Base-by-base conservation (phyloP, 2,888 invertebrate genomes). In the Vannuccia rotundouncinata region DNA sequence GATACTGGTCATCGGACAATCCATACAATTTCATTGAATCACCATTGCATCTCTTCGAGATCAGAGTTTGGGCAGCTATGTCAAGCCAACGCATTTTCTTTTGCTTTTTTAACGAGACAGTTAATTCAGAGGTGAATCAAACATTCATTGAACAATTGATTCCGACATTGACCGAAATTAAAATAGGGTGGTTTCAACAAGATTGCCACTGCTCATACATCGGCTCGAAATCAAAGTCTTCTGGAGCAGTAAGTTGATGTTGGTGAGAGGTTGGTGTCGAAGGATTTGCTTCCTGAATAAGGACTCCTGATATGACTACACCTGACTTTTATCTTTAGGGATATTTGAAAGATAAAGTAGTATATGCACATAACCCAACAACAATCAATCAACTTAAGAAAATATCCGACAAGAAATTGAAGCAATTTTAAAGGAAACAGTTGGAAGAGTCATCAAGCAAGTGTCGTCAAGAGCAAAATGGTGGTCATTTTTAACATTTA, bases 121-220 rank as follows among this genome's bases (percentile, higher is more conserved):
- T 75, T 5, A 75, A 29, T 2, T 75, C 28, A 75, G 76, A 75
- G 22, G 31, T 75, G 31, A 5, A 31, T 75, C 2, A 29, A 31
- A 31, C 76, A 5, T 75, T 75, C 76, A 75, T 75, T 31, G 76
- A 75, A n/a, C 76, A 75, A 31, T 75, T 75, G 5, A 75, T 75
- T 75, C 17, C 17, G 31, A 31, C 30, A 66, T 66, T 66, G 66
- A 66, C 66, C 17, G 76, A 75, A 75, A 29, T 1, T 31, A n/a
- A 29, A 31, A 75, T 31, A 31, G 76, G 29, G 31, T 75, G 31
- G 30, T 75, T 75, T 75, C 27, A 75, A 31, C 76, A 75, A 31
- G 76, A 75, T 75, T 75, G 76, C 76, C 30, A 75, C 29, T 31
- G 76, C 5, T 31, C 76, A 13, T 75, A 75, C 31, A 29, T 30